Percentiles rank a stretch among this genome's conserved stretches.
phyloP scores from a whole-genome alignment of 2,113 vertebrate species.

The Budorcas taxicolor region DNA sequence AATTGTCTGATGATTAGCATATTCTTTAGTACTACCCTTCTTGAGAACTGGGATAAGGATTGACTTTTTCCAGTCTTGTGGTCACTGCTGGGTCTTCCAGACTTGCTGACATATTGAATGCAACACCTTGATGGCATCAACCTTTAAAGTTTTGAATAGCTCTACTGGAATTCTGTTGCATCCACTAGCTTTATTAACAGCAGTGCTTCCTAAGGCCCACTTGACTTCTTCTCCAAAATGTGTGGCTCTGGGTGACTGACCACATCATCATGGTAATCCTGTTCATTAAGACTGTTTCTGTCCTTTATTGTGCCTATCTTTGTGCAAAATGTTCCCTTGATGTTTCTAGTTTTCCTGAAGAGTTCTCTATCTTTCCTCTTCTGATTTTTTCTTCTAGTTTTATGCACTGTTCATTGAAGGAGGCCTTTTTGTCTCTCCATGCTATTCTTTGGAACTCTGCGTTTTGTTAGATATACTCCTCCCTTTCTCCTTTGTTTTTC shows the following conservation, averaged over 20 bases:
- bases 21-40: not conserved
- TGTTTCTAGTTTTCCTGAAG: not conserved
- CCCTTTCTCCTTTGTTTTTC: not conserved
- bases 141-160: not conserved
- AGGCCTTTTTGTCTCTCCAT: not conserved
- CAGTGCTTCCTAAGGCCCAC: not conserved
- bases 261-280: not conserved
- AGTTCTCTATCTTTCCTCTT: not conserved
- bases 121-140: not conserved
- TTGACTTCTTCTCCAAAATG: not conserved
- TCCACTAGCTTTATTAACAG: not conserved
- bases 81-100: not conserved
- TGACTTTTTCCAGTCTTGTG: not conserved
- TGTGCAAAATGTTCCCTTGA: not conserved
- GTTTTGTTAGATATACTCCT: not conserved
- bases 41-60: not conserved
- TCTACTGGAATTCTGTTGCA: not conserved
- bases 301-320: not conserved
- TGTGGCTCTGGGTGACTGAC: not conserved
- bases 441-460: not conserved
- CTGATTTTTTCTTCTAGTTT: not conserved
- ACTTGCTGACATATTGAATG: not conserved
- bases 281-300: not conserved
- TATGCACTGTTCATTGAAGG: not conserved
- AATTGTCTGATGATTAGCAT: not conserved